Evolutionary conservation across 2,113 vertebrate genomes (phyloP).

Genomic region (Ictalurus furcatus): DNA sequence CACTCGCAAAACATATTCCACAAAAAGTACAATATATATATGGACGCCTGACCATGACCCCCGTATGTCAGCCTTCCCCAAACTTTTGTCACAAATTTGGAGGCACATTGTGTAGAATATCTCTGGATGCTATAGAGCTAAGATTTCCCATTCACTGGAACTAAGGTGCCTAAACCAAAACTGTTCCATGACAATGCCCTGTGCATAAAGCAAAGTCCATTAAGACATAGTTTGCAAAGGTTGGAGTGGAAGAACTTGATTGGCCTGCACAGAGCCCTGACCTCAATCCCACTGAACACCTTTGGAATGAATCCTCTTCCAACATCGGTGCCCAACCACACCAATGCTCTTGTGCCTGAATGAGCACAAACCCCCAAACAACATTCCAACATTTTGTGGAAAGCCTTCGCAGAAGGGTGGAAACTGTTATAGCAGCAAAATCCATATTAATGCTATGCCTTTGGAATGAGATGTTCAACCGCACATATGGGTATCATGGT

Average conservation of each 20-base stretch:
- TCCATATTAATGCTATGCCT: too few species aligned
- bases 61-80: not conserved
- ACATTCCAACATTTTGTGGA: too few species aligned
- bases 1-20: not conserved
- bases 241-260: too few species aligned
- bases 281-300: not conserved
- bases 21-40: not conserved
- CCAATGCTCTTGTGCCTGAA: too few species aligned
- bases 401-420: too few species aligned
- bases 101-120: not conserved
- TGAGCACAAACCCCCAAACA: too few species aligned
- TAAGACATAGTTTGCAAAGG: not conserved
- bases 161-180: too few species aligned
- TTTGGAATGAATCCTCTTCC: too few species aligned
- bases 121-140: not conserved
- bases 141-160: not conserved
- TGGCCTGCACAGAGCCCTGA: not conserved
- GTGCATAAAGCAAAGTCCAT: not conserved
- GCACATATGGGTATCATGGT: too few species aligned
- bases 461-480: too few species aligned
- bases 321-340: too few species aligned
- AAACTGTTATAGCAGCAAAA: too few species aligned
- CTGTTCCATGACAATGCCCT: not conserved
- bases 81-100: not conserved
- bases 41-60: not conserved